Conservation (phyloP, 2,888 invertebrate genomes). For the Bugulina stolonifera region DNA sequence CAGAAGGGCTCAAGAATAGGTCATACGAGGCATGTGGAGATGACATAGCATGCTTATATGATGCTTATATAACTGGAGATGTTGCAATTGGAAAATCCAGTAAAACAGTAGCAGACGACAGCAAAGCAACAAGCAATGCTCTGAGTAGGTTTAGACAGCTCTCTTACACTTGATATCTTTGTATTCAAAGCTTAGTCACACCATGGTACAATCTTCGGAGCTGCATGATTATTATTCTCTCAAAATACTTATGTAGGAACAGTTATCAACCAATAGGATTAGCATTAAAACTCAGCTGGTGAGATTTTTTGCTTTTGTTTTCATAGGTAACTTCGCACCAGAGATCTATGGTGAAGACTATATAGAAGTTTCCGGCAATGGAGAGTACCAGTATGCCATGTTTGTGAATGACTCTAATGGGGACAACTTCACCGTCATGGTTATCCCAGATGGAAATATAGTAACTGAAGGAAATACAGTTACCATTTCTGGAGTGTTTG, state of each 20-base stretch:
- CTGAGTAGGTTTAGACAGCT: background rate
- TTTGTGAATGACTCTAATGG: slow-evolving; percentile 15
- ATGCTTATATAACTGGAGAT: slow-evolving; percentile 4
- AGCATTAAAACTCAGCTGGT: too few species aligned
- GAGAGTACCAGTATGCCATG: background rate
- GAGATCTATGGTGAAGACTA: background rate
- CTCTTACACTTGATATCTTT: too few species aligned
- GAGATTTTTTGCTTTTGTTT: too few species aligned
- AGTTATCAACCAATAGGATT: too few species aligned
- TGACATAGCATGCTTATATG: background rate
- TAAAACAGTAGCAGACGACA: background rate
- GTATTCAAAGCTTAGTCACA: too few species aligned
- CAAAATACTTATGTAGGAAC: too few species aligned
- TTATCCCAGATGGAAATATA: background rate
- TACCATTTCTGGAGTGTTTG: background rate
- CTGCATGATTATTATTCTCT: too few species aligned
- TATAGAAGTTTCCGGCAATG: background rate
- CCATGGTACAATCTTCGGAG: too few species aligned
- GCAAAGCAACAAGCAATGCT: background rate
- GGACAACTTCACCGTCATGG: background rate
- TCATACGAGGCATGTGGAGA: background rate
- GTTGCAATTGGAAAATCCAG: background rate
- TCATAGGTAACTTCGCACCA: slow-evolving; percentile 18
- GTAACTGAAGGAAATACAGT: background rate
- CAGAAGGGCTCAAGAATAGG: background rate